phyloP scores from a whole-genome alignment of 1,140 invertebrate species.

The Aphidius ervi region DNA sequence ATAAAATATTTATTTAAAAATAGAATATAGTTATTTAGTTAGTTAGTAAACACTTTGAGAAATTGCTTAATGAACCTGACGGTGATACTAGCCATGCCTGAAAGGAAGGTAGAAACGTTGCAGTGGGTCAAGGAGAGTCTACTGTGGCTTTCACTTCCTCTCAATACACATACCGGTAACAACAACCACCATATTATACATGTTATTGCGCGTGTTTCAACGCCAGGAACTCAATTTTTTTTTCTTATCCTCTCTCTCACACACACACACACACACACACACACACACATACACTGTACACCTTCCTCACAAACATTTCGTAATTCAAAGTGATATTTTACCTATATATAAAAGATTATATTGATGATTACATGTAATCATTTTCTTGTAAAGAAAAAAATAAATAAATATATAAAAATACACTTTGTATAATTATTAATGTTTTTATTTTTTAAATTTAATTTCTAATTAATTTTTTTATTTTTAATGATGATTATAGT shows the following conservation, averaged over 20 bases:
- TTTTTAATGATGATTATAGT: conserved; percentile 41
- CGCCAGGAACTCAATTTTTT: conserved; percentile 29
- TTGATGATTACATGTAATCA: background rate
- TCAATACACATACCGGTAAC: conserved; percentile 36
- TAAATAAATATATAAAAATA: conserved; percentile 3
- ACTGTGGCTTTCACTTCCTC: conserved; percentile 51
- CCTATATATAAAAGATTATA: too few relatives aligned
- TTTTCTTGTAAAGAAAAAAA: background rate
- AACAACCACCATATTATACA: conserved; percentile 21
- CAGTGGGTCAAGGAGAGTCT: conserved; percentile 54
- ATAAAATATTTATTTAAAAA: too few relatives aligned
- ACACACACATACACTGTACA: too few relatives aligned
- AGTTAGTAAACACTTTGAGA: conserved; percentile 26
- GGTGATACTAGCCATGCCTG: conserved; percentile 27
- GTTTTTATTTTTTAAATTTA: background rate
- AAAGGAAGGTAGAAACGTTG: conserved; percentile 54
- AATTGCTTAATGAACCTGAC: conserved; percentile 53
- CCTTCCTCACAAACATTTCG: too few relatives aligned
- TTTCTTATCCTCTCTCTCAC: conserved; percentile 16
- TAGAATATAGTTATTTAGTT: too few relatives aligned
- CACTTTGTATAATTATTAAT: background rate
- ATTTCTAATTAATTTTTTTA: conserved; percentile 24
- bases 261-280: too few relatives aligned
- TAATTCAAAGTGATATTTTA: too few relatives aligned
- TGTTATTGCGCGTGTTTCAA: conserved; percentile 17